Evolutionary conservation across 2,113 vertebrate genomes (phyloP).

Genomic region (Zingel zingel): DNA sequence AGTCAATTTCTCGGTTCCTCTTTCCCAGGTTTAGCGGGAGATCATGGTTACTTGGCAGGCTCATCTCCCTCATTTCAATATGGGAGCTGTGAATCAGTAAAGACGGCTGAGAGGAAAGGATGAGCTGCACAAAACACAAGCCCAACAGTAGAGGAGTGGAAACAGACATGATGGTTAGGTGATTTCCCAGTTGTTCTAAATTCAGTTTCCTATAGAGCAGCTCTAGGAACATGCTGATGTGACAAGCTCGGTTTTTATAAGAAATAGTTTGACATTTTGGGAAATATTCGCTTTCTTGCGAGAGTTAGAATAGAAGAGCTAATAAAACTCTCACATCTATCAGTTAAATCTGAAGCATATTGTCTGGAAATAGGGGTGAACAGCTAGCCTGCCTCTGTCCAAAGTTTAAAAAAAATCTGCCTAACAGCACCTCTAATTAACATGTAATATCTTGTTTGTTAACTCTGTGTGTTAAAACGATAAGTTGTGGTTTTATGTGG

Average conservation of each 20-base stretch:
- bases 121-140: constrained; percentile 35
- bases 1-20: constrained; percentile 60
- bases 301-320: not conserved
- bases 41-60: constrained; percentile 69
- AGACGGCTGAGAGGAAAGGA: constrained; percentile 26
- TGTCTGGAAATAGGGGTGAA: not conserved
- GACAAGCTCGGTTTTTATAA: not conserved
- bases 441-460: too few relatives aligned
- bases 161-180: not conserved
- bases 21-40: constrained; percentile 73
- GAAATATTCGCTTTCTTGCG: not conserved
- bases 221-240: not conserved
- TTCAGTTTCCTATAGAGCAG: not conserved
- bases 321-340: not conserved
- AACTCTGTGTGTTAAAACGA: too few relatives aligned
- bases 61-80: constrained; percentile 49
- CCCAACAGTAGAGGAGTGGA: not conserved
- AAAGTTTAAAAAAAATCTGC: too few relatives aligned
- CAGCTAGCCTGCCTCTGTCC: not conserved
- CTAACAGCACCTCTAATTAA: too few relatives aligned
- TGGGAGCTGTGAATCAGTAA: constrained; percentile 60
- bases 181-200: not conserved
- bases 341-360: not conserved
- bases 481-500: not conserved
- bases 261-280: not conserved